Conservation (phyloP, 1,140 invertebrate genomes). For the Zaprionus capensis region DNA sequence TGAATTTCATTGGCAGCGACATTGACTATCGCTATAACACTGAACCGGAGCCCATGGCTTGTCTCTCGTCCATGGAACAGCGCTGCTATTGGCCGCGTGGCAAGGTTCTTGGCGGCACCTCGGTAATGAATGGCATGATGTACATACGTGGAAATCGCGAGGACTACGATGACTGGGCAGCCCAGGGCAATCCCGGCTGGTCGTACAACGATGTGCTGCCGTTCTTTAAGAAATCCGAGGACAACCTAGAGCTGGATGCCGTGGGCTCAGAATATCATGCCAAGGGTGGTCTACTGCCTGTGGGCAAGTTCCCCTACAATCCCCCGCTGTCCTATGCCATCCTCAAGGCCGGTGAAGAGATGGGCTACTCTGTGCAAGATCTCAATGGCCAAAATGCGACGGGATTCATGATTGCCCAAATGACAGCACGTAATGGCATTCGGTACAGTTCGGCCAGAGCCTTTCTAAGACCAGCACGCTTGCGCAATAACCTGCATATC, state of each 20-base stretch:
- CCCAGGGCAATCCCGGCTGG: constrained; percentile 94
- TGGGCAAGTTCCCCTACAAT: constrained; percentile 93
- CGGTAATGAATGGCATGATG: constrained; percentile 98
- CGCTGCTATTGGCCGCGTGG: constrained; percentile 93
- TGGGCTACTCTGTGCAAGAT: constrained; percentile 92
- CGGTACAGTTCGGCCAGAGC: constrained; percentile 92
- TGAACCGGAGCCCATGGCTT: constrained; percentile 93
- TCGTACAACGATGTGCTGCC: constrained; percentile 94
- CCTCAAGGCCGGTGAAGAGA: constrained; percentile 92
- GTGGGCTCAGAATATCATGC: constrained; percentile 92
- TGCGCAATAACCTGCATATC: constrained; percentile 90
- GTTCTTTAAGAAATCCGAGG: constrained; percentile 94
- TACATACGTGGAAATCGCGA: constrained; percentile 96
- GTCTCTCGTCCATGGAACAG: constrained; percentile 89
- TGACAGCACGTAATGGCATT: constrained; percentile 94
- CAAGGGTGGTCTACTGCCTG: constrained; percentile 90
- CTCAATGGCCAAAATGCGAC: constrained; percentile 93
- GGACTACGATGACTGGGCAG: constrained; percentile 96
- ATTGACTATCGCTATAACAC: constrained; percentile 96
- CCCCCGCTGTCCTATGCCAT: constrained; percentile 93
- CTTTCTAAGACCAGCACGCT: constrained; percentile 91
- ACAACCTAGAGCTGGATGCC: constrained; percentile 90
- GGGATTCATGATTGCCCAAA: constrained; percentile 94
- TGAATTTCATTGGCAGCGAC: constrained; percentile 91
- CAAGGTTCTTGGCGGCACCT: constrained; percentile 95